Base-by-base conservation (phyloP, 2,888 invertebrate genomes). In the Stegana nigrithorax region DNA sequence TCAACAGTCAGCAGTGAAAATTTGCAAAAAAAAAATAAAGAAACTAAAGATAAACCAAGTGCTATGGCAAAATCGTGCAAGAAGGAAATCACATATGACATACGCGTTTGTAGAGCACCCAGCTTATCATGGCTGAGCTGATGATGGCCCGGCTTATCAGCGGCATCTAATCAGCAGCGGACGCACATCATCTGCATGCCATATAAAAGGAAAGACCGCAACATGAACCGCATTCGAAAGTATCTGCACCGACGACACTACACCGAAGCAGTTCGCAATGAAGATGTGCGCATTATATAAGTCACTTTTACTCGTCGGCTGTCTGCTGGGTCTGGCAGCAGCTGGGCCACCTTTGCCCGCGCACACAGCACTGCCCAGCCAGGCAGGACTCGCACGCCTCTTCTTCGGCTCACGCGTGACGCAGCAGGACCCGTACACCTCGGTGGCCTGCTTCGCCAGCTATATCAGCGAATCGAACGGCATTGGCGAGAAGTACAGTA, bases 401-500 rank as follows among this genome's bases (percentile, higher is more conserved):
- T 76, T 81, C 59, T 72, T 81, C 10, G 72, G 63, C 27, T 75
- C 81, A 1, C 71, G 72, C n/a, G 64, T 75, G 19, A 71, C 75
- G 1, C 67, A 65, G 5, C 72, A 65, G 12, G 75, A 82, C 66
- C 81, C 81, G 10, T 47, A 50, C n/a, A 66, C 66, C 0, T 74
- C 82, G 7, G 70, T 81, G 56, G 67, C 70, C 42, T 82, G 81
- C 39, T 82, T 82, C 60, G 69, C 68, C 4, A 73, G 81, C 58
- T 82, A 83, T 50, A 81, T 81, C 23, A 64, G 64, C 0, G 69
- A 72, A n/a, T 75, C 81, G 8, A 82, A 73, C 60, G 29, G 58
- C 6, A 72, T 78, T 19, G 60, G 73, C 5, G 74, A 81, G 50
- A 19, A 55, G 2, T 82, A 82, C 58, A 76, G 81, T 42, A 63